phyloP scores from a whole-genome alignment of 2,797 vertebrate species.

The Mareca penelope region DNA sequence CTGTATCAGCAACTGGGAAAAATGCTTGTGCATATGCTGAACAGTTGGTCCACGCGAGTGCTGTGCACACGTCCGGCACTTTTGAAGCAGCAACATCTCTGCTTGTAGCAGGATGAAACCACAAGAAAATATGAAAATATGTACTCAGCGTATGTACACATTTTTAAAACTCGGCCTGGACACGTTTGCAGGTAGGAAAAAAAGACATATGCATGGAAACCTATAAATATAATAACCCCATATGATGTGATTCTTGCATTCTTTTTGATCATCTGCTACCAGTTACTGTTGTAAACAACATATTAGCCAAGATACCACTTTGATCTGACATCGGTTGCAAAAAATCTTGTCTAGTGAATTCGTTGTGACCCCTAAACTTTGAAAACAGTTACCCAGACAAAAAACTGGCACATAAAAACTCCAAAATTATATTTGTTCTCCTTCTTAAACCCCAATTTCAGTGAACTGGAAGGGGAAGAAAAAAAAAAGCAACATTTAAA shows the following conservation, averaged over 20 bases:
- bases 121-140: neutral
- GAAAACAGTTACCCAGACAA: neutral
- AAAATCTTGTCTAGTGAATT: neutral
- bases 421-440: neutral
- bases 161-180: neutral
- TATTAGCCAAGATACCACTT: neutral
- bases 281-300: neutral
- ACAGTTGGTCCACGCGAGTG: neutral
- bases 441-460: neutral
- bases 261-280: neutral
- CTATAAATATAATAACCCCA: neutral
- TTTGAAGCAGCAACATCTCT: neutral
- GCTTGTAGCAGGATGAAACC: neutral
- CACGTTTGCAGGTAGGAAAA: neutral
- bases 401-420: neutral
- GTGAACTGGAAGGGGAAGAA: neutral
- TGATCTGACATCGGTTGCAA: neutral
- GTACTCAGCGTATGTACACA: neutral
- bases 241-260: neutral
- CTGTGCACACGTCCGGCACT: rapidly evolving
- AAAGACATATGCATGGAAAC: neutral
- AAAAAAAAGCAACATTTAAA: neutral
- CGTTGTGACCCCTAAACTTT: neutral
- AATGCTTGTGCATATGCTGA: neutral
- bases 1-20: neutral